Base-by-base conservation (phyloP, 2,113 vertebrate species). In the Ceratotherium simum region DNA sequence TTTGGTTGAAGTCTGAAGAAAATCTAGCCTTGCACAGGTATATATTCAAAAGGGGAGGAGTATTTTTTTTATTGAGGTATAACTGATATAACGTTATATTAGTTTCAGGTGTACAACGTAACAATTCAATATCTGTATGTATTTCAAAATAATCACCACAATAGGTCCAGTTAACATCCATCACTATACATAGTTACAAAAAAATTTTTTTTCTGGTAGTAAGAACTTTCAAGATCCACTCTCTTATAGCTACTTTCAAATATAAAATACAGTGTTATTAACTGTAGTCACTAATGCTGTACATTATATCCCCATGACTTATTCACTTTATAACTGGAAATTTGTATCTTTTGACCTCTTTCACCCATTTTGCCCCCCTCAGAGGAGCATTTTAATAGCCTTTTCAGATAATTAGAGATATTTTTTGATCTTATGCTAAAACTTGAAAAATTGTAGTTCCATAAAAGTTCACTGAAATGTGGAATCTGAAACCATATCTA, bases 1-100 rank as follows among this genome's bases (percentile, higher is more conserved):
- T 94, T 79, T 88, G 16, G 36, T 69, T 79, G 83, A 96, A 75
- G 67, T 70, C 58, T 75, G 31, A 93, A 90, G 80, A 78, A 84
- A 89, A 81, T 72, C 48, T 94, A 65, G 20, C 46, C 46, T 84
- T 27, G 31, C 11, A 18, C 7, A 64, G 69, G 69, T 80, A 51
- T 17, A 33, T 58, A 73, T 69, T 96, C 60, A 81, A 54, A 46
- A 62, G 31, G 10, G 18, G 25, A 67, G 42, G 25, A 51, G 20
- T 36, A 73, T 65, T 65, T 91, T 60, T 84, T 76, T 8, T 31
- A 65, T n/a, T n/a, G 23, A 67, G 46, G 9, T 85, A 27, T 65
- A 56, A 42, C 27, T 78, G 36, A 25, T 0, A 0, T 73, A 62
- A 84, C 33, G 29, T 39, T 39, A 3, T 18, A 25, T 56, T 76